Conservation (phyloP, 2,888 invertebrate genomes). For the Malthinus seriepunctatus region DNA sequence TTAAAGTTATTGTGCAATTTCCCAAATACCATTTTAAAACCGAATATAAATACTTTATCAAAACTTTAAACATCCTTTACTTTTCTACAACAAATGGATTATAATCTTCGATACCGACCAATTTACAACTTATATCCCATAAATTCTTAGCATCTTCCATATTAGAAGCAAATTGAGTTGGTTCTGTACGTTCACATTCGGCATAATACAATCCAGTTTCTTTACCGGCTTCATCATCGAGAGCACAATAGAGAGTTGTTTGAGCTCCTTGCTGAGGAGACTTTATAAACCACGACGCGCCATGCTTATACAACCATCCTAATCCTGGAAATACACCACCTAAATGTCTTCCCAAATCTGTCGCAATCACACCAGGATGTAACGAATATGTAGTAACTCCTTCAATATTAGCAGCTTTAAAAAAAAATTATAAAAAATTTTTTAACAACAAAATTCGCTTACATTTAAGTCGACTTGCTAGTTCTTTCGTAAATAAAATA, state of each 20-base stretch:
- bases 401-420: slow-evolving; percentile 30
- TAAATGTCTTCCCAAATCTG: slow-evolving; percentile 74
- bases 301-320: slow-evolving; percentile 48
- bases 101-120: slow-evolving; percentile 57
- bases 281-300: slow-evolving; percentile 60
- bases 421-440: slow-evolving; percentile 8
- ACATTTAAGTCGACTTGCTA: slow-evolving; percentile 59
- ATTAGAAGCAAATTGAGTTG: slow-evolving; percentile 59
- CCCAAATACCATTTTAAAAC: no score
- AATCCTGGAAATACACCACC: slow-evolving; percentile 54
- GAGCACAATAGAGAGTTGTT: slow-evolving; percentile 72
- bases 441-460: slow-evolving; percentile 17
- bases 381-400: slow-evolving; percentile 70
- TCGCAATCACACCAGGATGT: slow-evolving; percentile 76
- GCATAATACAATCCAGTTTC: slow-evolving; percentile 63
- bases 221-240: slow-evolving; percentile 65
- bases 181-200: slow-evolving; percentile 60
- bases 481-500: slow-evolving; percentile 71
- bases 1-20: no score
- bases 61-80: no score
- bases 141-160: slow-evolving; percentile 61
- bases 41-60: no score
- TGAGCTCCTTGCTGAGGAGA: slow-evolving; percentile 71
- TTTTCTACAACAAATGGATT: slow-evolving; percentile 57
- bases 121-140: slow-evolving; percentile 64